Evolutionary conservation across 2,888 invertebrate species (phyloP).

Genomic region (Apodemia zela): DNA sequence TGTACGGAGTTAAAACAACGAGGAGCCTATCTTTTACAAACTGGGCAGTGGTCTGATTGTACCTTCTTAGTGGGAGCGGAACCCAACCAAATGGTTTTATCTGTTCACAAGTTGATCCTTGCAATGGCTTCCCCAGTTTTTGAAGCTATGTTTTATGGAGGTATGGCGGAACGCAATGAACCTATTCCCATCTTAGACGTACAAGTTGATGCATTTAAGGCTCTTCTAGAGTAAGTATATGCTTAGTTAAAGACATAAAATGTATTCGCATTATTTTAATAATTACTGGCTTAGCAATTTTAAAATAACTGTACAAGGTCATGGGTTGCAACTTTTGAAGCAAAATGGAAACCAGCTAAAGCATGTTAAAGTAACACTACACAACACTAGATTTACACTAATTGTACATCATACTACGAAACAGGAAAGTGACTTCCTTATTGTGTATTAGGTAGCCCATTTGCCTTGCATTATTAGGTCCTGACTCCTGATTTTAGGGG

Average conservation of each 20-base stretch:
- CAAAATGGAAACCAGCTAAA: too few species aligned
- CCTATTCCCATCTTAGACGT: conserved; percentile 91
- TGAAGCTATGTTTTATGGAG: conserved; percentile 93
- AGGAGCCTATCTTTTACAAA: conserved; percentile 86
- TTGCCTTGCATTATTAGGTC: too few species aligned
- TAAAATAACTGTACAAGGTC: background rate
- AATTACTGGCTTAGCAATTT: background rate
- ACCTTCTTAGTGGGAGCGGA: conserved; percentile 90
- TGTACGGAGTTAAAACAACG: conserved; percentile 86
- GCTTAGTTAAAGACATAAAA: background rate
- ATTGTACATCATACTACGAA: too few species aligned
- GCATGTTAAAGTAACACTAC: too few species aligned
- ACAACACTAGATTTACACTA: too few species aligned
- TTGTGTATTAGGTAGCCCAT: too few species aligned
- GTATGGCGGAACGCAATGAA: conserved; percentile 88
- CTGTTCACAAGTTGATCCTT: conserved; percentile 89
- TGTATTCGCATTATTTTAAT: background rate
- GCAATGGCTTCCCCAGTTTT: conserved; percentile 95
- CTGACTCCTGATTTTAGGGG: too few species aligned
- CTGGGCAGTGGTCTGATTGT: conserved; percentile 91
- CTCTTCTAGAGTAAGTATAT: conserved; percentile 84
- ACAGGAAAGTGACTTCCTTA: too few species aligned
- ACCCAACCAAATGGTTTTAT: conserved; percentile 86
- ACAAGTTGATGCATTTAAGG: conserved; percentile 91
- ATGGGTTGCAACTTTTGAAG: background rate